A percentile compares a stretch with the other conserved stretches of the same genome.
Evolutionary conservation across 37 sponge, comb jelly and placozoan species (phyloP).

Genomic region (Axinella damicornis): DNA sequence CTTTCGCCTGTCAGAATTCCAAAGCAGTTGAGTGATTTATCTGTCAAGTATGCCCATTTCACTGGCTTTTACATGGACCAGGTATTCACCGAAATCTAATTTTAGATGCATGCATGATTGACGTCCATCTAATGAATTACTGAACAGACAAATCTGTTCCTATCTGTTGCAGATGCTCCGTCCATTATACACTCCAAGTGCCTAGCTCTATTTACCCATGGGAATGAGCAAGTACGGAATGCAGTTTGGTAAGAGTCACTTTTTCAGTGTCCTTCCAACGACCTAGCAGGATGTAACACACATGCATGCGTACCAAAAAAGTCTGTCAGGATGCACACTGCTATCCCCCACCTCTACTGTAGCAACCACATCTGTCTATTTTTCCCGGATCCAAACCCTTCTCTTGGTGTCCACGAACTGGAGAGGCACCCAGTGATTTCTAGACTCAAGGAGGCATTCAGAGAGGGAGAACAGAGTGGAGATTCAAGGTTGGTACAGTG

Average conservation of each 20-base stretch:
- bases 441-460: conserved; percentile 17
- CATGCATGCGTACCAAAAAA: no score
- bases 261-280: background rate
- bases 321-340: no score
- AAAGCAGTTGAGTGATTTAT: no score
- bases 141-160: no score
- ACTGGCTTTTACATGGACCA: no score
- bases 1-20: no score
- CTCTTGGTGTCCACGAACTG: background rate
- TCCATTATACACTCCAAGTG: conserved; percentile 23
- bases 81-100: no score
- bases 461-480: background rate
- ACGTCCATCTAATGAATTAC: no score
- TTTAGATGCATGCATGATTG: no score
- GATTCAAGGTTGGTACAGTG: conserved; percentile 1
- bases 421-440: conserved; percentile 8
- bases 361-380: conserved; percentile 9
- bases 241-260: conserved; percentile 29
- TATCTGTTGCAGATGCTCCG: conserved; percentile 14
- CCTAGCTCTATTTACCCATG: conserved; percentile 30
- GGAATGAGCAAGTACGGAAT: background rate
- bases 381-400: conserved; percentile 6
- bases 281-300: no score
- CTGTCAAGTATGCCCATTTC: no score
- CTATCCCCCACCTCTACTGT: no score